Evolutionary conservation across 2,113 vertebrate species (phyloP).

Genomic region (Tor tambroides): DNA sequence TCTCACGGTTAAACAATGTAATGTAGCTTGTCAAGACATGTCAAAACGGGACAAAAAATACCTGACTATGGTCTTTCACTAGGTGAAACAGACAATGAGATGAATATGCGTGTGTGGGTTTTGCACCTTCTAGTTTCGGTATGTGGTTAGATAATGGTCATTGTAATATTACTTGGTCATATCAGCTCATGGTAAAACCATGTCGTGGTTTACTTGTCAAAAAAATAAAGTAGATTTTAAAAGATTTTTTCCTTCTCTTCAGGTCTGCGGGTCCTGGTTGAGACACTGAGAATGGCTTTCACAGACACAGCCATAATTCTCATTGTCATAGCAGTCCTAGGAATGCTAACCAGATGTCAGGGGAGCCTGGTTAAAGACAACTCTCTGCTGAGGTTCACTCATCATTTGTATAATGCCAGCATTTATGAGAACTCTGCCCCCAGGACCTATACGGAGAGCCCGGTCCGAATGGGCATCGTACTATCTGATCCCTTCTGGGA

Average conservation of each 20-base stretch:
- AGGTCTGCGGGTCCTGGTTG: slow-evolving; percentile 63
- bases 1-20: slow-evolving; percentile 59
- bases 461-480: slow-evolving; percentile 87
- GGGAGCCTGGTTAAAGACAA: slow-evolving; percentile 71
- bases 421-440: slow-evolving; percentile 94
- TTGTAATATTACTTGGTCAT: neutral
- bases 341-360: slow-evolving; percentile 67
- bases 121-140: neutral
- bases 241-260: slow-evolving; percentile 8
- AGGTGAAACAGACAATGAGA: slow-evolving; percentile 23
- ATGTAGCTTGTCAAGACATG: slow-evolving; percentile 62
- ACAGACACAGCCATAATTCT: slow-evolving; percentile 60
- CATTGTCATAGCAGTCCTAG: slow-evolving; percentile 65
- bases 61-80: slow-evolving; percentile 55
- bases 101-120: slow-evolving; percentile 49
- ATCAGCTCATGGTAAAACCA: neutral
- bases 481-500: slow-evolving; percentile 78
- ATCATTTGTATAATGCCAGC: slow-evolving; percentile 88
- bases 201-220: neutral
- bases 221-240: neutral
- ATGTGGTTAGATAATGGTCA: neutral
- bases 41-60: slow-evolving; percentile 66
- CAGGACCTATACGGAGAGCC: slow-evolving; percentile 86
- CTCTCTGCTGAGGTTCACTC: slow-evolving; percentile 84
- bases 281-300: slow-evolving; percentile 68